Base-by-base conservation (phyloP, 2,113 vertebrate species). In the Atractosteus spatula region DNA sequence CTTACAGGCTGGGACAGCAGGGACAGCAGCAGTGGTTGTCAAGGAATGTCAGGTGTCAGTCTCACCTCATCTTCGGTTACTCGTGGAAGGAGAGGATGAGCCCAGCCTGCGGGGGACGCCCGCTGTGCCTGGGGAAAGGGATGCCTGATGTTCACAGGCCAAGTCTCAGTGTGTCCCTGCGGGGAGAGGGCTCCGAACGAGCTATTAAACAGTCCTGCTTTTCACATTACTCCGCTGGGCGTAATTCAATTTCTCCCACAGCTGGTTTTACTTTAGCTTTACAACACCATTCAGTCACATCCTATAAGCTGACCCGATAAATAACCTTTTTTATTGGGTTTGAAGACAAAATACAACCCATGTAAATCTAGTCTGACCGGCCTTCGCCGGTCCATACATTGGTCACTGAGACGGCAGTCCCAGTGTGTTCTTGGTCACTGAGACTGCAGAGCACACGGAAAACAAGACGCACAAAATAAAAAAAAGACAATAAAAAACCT, bases 271-370 rank as follows among this genome's bases (percentile, higher is more conserved):
- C 78, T 91, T 86, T 79, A 83, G 83, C 81, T 87, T 85, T 90
- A 87, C 89, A 90, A 87, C 87, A 82, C 80, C 80, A 84, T 82
- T 88, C 84, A 82, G 83, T 88, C 88, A 77, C 69, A 81, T 89
- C 83, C 80, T 77, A 88, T 87, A 88, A 89, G 82, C 81, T 78
- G 80, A 85, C 85, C 88, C 83, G 85, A 89, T 90, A 91, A 91
- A 90, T 89, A 92, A 89, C 83, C 78, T 57, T 71, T 88, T 91
- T 89, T 89, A 91, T 91, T 91, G 85, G 82, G 87, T 92, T 91
- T 91, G 83, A 80, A 85, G 85, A 89, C 85, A 87, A 92, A 91
- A 91, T 78, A 89, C 76, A 59, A 51, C 82, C 83, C 82, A 83
- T 78, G 70, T 84, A 89, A 89, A 86, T 73, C 77, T 77, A 51